Evolutionary conservation across 2,888 invertebrate genomes (phyloP), one percentile per base, ranked within the genome.

Genomic region (Antheraea yamamai): DNA sequence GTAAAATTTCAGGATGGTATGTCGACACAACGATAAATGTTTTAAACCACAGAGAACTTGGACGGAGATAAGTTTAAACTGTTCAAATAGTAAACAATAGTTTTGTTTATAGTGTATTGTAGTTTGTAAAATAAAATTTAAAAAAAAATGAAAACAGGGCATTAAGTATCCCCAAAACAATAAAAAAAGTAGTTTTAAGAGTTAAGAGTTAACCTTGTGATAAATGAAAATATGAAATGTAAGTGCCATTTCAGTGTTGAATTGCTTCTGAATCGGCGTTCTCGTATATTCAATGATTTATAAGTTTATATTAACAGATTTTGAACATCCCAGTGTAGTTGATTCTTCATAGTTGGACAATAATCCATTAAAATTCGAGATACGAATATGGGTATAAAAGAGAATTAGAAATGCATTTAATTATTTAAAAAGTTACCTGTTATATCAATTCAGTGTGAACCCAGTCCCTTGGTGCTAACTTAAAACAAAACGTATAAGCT

Each of bases 1-100:
- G 75, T 78, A 81, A 83, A 81, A 85, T 94, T 94, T 89, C 94
- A 94, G 94, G 94, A 93, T 74, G 94, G 94, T 84, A 89, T 94
- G 92, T 92, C 93, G 77, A 85, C 87, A 78, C 87, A 87, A 81
- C 82, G 87, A 82, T 94, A 92, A 86, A 86, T 77, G 23, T 20
- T 58, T 26, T 66, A 26, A 30, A 66, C 66, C 14, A 30, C 26
- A 4, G 20, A 72, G 51, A 47, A 16, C 66, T 47, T 39, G 71
- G 71, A 16, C 51, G 71, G 58, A 72, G 75, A 76, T 39, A 70
- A 10, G 35, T 39, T 47, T 47, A 47, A 20, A 72, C 30, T 70
- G 71, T 55, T 76, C 64, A 35, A 74, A 72, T 66, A 66, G 51
- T 61, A 71, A 58, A 74, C 58, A 70, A 74, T 55, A 55, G 55